These are phyloP conservation scores for Diarsia dahlii DNA, from an alignment of 2,888 invertebrate species.

Conservation along the genomic window DNA sequence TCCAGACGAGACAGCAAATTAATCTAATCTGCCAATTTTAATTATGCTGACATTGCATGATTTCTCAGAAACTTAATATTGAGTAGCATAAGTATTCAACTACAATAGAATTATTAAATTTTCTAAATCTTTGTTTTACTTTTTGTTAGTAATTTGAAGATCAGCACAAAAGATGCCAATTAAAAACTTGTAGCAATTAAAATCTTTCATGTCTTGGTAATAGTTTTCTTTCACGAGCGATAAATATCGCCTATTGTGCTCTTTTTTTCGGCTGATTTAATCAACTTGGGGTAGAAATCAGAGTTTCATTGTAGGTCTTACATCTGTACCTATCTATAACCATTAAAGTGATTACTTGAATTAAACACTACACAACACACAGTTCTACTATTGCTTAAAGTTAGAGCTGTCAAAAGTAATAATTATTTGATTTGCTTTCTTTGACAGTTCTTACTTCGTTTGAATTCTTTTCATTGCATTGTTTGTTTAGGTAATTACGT, in stretches of 20 bases:
- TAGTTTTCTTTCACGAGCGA: neutral
- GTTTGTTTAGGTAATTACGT: no score
- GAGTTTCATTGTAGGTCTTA: neutral
- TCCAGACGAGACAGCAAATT: slow-evolving; percentile 22
- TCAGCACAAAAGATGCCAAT: slow-evolving; percentile 10
- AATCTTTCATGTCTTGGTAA: neutral
- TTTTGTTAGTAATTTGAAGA: slow-evolving; percentile 4
- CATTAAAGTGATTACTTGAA: no score
- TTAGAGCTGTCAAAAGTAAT: no score
- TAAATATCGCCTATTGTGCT: neutral
- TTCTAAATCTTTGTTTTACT: slow-evolving; percentile 13
- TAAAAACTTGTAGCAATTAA: slow-evolving; percentile 19
- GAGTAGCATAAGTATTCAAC: slow-evolving; percentile 1
- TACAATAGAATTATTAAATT: slow-evolving; percentile 23
- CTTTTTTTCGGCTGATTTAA: neutral
- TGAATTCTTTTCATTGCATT: no score
- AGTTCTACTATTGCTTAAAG: no score
- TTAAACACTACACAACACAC: no score
- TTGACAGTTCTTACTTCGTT: no score
- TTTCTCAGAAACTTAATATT: slow-evolving; percentile 17
- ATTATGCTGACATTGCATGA: slow-evolving; percentile 26
- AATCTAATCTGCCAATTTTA: slow-evolving; percentile 20
- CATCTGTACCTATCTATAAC: no score
- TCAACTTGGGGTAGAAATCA: neutral
- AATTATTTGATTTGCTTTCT: no score